phyloP scores from a whole-genome alignment of 1,140 invertebrate species.

The Cylas formicarius region DNA sequence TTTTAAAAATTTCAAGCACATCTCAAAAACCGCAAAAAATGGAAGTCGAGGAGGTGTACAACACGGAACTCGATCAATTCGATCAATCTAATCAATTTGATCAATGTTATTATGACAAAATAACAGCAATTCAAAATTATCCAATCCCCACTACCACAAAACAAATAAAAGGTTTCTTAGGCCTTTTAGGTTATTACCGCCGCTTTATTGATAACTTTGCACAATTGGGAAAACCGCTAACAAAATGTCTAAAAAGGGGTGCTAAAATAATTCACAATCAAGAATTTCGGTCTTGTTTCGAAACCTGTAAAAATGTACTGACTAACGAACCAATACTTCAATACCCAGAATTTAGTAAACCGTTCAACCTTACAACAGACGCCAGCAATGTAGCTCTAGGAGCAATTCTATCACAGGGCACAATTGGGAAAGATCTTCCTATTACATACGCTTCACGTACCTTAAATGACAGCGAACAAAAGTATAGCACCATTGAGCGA shows the following conservation, averaged over 20 bases:
- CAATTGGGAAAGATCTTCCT: background rate
- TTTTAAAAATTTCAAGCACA: no score
- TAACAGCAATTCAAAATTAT: constrained; percentile 16
- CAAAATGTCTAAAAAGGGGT: constrained; percentile 13
- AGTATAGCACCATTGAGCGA: constrained; percentile 7
- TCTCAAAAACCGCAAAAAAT: no score
- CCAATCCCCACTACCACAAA: constrained; percentile 23
- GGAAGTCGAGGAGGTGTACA: no score
- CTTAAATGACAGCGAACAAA: constrained; percentile 11
- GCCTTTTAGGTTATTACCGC: constrained; percentile 25
- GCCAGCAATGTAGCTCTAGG: constrained; percentile 28
- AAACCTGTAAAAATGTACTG: constrained; percentile 11
- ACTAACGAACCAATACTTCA: constrained; percentile 17
- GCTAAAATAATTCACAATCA: background rate
- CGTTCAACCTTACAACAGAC: constrained; percentile 38
- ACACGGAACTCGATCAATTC: no score
- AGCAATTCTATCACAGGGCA: constrained; percentile 13
- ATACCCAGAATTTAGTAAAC: constrained; percentile 36
- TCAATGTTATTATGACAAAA: no score
- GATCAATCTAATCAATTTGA: no score
- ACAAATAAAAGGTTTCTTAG: constrained; percentile 27
- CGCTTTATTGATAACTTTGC: constrained; percentile 17
- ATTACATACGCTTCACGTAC: constrained; percentile 10
- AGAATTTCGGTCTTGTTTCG: constrained; percentile 3
- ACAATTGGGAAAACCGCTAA: constrained; percentile 2